phyloP scores from a whole-genome alignment of 2,797 vertebrate species.

The Cryptoprocta ferox region DNA sequence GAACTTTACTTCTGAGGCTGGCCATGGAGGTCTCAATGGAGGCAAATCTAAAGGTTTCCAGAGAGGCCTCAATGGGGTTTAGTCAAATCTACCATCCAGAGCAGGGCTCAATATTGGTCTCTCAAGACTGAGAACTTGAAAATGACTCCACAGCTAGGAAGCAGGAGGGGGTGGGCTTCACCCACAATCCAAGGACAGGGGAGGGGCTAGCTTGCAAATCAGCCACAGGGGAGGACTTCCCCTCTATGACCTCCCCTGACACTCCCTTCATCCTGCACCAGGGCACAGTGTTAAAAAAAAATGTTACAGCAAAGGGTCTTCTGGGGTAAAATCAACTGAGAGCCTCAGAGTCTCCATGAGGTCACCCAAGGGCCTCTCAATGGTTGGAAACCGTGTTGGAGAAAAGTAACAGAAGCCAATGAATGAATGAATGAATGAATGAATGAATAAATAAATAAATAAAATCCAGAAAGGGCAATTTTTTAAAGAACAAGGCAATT shows the following conservation, averaged over 20 bases:
- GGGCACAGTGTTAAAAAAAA: neutral
- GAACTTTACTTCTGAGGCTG: neutral
- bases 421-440: neutral
- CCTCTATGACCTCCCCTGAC: neutral
- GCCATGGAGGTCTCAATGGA: neutral
- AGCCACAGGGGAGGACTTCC: accelerated
- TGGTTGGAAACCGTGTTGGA: neutral
- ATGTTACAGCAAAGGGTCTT: neutral
- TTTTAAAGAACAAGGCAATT: neutral
- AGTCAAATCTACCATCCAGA: accelerated
- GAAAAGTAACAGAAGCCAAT: neutral
- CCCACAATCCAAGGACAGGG: neutral
- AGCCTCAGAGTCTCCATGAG: neutral
- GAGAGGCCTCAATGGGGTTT: too few relatives aligned
- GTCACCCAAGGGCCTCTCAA: neutral
- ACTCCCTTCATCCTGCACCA: neutral
- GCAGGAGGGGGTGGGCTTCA: neutral
- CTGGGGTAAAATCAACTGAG: neutral
- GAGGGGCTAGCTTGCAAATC: neutral
- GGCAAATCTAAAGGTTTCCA: too few relatives aligned
- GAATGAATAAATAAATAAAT: neutral
- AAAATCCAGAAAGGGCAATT: neutral
- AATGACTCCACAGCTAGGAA: neutral
- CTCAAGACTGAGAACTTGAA: neutral
- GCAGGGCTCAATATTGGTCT: neutral